Percentiles rank a stretch among this genome's conserved stretches.
These are phyloP conservation scores for Oreotrochilus melanogaster DNA, from an alignment of 2,113 vertebrate species.

Conservation along the genomic window DNA sequence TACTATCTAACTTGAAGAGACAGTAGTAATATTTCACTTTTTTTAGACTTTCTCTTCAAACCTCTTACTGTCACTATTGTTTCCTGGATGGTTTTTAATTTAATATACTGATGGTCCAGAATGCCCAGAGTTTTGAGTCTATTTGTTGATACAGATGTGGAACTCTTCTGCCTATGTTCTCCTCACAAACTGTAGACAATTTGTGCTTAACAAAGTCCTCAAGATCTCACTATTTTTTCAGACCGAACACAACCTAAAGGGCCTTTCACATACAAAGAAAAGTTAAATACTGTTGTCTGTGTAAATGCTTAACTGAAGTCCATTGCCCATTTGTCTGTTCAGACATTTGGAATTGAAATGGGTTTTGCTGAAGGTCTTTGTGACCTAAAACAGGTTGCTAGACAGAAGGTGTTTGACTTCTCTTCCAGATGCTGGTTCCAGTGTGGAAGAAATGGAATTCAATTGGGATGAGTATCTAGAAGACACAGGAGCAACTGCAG, in stretches of 20 bases:
- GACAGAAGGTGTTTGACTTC: not conserved
- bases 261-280: not conserved
- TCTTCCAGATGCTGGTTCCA: constrained; percentile 88
- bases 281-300: not conserved
- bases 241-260: not conserved
- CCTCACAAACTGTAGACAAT: not conserved
- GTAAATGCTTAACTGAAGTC: not conserved
- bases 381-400: not conserved
- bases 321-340: not conserved
- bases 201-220: not conserved
- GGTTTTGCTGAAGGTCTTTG: not conserved
- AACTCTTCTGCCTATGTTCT: not conserved
- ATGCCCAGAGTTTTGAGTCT: not conserved
- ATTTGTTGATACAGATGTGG: not conserved
- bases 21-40: not conserved
- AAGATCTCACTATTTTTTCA: not conserved
- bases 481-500: constrained; percentile 89
- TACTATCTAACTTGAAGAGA: not conserved
- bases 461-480: constrained; percentile 98
- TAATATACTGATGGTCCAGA: not conserved
- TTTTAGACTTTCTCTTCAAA: not conserved
- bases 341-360: not conserved
- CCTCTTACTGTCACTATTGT: not conserved
- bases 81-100: not conserved
- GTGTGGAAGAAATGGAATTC: constrained; percentile 91